Conservation (phyloP, 2,888 invertebrate genomes). For the Tinea semifulvella region DNA sequence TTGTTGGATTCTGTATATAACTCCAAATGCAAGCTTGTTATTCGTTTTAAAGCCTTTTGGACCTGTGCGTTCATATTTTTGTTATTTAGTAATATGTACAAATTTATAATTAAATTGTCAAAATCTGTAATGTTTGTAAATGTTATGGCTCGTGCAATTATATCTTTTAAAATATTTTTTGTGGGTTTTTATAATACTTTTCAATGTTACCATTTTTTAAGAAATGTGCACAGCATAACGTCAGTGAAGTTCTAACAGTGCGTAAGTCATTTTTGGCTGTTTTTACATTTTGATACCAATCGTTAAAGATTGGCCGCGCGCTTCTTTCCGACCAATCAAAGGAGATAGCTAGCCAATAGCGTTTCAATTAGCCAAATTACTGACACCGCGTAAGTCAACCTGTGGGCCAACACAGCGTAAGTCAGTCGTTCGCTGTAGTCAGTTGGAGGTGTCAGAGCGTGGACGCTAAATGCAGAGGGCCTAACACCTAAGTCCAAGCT, state of each 20-base stretch:
- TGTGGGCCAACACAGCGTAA: slow-evolving; percentile 17
- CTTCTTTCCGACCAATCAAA: slow-evolving; percentile 3
- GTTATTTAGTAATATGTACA: background rate
- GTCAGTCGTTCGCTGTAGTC: slow-evolving; percentile 13
- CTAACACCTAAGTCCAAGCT: too few relatives aligned
- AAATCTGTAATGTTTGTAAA: background rate
- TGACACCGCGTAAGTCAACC: slow-evolving; percentile 15
- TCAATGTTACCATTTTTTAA: background rate
- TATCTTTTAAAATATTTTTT: background rate
- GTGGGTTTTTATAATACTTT: background rate
- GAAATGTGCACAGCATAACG: background rate
- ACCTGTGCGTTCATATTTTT: background rate
- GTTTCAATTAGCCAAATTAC: background rate
- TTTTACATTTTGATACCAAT: slow-evolving; percentile 3
- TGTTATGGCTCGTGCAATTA: background rate
- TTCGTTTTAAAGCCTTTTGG: background rate
- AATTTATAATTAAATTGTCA: background rate
- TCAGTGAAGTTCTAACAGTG: too few relatives aligned
- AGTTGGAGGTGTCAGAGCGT: too few relatives aligned
- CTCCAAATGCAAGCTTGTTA: too few relatives aligned
- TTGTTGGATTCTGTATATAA: too few relatives aligned
- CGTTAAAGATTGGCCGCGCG: slow-evolving; percentile 4
- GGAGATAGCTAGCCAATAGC: slow-evolving; percentile 5
- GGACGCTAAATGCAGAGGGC: too few relatives aligned
- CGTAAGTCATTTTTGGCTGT: slow-evolving; percentile 6